Base-by-base conservation (phyloP, 2,797 vertebrate species). In the Sebastolobus altivelis region DNA sequence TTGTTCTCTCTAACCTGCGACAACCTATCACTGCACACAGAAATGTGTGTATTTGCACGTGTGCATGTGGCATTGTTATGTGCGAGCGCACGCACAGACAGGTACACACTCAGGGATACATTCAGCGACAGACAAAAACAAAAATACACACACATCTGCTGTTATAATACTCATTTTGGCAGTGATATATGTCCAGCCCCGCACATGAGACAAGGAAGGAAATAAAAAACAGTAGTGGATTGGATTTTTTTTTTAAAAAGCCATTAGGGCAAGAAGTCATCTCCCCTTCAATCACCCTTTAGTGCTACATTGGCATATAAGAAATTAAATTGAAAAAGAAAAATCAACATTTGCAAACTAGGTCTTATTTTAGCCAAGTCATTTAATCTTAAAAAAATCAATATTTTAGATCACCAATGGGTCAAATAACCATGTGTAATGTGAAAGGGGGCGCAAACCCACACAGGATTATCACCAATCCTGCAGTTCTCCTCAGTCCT, bases 1-100 rank as follows among this genome's bases (percentile, higher is more conserved):
- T 81, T 73, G 70, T 80, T 86, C 35, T 46, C 31, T 33, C 43
- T 59, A 71, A 72, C 61, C 40, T 33, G 49, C 56, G 55, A 58
- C 54, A 60, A 38, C 22, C 63, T 16, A 43, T 49, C 37, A 33
- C 33, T 60, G 52, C 25, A 62, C 62, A 20, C 4, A 46, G 43
- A 33, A n/a, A n/a, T 16, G 22, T 65, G 52, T 65, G n/a, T 68
- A 16, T 65, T 25, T 55, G 27, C 18, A 27, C 18, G 4, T 2
- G 46, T 52, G 46, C 10, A 14, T 56, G 54, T 49, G 38, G 22
- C 16, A 25, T 18, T 22, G 25, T 20, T 20, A 46, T 56, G 49
- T n/a, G 22, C 37, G 20, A 33, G 14, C 2, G 20, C n/a, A 61
- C 6, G 43, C 25, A 56, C 12, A 18, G 7, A 61, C 46, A 52